Evolutionary conservation across 2,113 vertebrate species (phyloP), one percentile per base, ranked within the genome.

Genomic region (Lasiurus cinereus): DNA sequence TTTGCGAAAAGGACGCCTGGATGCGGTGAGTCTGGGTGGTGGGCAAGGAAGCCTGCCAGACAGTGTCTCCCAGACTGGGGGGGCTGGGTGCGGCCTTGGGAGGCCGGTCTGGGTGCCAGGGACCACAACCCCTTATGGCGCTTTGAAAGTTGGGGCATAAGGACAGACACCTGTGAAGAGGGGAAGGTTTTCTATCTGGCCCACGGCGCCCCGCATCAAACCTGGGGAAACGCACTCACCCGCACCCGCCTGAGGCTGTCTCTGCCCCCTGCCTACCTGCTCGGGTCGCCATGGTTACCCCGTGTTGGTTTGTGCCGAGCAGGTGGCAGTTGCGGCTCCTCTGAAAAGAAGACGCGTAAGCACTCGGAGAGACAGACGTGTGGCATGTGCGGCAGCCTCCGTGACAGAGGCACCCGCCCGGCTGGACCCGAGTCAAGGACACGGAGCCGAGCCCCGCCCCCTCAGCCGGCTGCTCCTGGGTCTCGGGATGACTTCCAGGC

Each of bases 361-460:
- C 66, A 59, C 54, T 36, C 8, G 12, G 18, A 29, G 36, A 52
- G 36, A 48, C 1, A 46, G n/a, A 39, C 1, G 67, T 22, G 27
- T 24, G 16, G 90, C 19, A 4, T 16, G 2, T 0, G 9, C 16
- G 2, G 7, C 15, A 7, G 78, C 84, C 36, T 7, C 3, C 16
- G 13, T 0, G 12, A 3, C 2, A 0, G 4, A 33, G 48, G 39
- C 18, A 18, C 8, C 0, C 19, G 11, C 43, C 43, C 6, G 3
- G 43, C 27, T 29, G 10, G 2, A 43, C 48, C 0, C 16, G 31
- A 15, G 24, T 0, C 29, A 16, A 27, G 22, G 29, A 4, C 12
- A 56, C 48, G 7, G 43, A 13, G 43, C 52, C 1, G 21, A 33
- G 21, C 69, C 50, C 33, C 29, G 14, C 59, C 0, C 1, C 33